These are phyloP conservation scores for Acanthisitta chloris DNA, from an alignment of 2,113 vertebrate genomes.

Conservation along the genomic window DNA sequence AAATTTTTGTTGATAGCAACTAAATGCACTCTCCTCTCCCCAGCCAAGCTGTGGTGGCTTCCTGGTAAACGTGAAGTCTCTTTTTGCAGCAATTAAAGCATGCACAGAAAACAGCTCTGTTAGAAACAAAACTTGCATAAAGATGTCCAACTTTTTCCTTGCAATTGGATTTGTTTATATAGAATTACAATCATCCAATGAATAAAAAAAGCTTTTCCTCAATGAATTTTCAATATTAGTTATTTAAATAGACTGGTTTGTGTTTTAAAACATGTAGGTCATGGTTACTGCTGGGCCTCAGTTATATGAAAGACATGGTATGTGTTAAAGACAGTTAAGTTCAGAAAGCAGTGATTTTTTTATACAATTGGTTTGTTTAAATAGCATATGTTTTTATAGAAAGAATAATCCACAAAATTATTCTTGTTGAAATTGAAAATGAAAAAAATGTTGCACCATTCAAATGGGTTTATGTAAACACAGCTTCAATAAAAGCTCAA, in stretches of 20 bases:
- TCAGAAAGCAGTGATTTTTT: background rate
- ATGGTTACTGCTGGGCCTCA: background rate
- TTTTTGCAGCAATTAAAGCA: background rate
- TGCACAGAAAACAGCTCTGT: background rate
- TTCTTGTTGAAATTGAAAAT: background rate
- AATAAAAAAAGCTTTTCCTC: background rate
- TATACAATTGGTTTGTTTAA: background rate
- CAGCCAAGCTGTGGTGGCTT: background rate
- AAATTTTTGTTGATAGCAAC: background rate
- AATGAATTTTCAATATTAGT: background rate
- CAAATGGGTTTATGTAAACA: background rate
- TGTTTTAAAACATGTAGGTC: background rate
- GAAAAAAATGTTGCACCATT: background rate
- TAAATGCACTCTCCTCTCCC: background rate
- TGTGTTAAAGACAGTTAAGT: background rate
- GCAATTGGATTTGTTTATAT: background rate
- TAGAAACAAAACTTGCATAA: background rate
- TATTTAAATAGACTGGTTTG: background rate
- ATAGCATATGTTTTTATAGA: background rate
- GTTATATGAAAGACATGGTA: background rate
- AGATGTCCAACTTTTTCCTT: background rate
- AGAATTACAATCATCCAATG: accelerated
- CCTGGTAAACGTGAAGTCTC: background rate
- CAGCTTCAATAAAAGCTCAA: background rate
- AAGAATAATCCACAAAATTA: background rate